A percentile compares a stretch with the other conserved stretches of the same genome.
Evolutionary conservation across 2,888 invertebrate genomes (phyloP).

Genomic region (Barypeithes pellucidus): DNA sequence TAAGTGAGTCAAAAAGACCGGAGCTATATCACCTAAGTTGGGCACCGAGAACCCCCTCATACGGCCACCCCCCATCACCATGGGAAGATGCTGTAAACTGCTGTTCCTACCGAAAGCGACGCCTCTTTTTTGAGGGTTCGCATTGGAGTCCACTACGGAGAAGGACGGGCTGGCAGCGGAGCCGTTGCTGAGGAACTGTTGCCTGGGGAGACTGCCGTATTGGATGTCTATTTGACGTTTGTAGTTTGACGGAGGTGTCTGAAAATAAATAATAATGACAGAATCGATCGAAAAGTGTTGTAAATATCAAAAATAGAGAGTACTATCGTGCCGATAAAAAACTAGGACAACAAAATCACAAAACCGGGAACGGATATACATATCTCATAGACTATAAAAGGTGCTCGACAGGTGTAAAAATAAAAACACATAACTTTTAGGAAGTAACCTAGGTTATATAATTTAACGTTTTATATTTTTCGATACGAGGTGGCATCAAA

Average conservation of each 20-base stretch:
- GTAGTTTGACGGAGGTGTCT: slow-evolving; percentile 85
- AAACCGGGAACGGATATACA: no score
- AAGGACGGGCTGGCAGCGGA: slow-evolving; percentile 42
- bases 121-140: slow-evolving; percentile 75
- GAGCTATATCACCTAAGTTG: slow-evolving; percentile 83
- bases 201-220: slow-evolving; percentile 87
- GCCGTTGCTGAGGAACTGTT: slow-evolving; percentile 73
- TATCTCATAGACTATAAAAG: no score
- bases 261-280: slow-evolving; percentile 32
- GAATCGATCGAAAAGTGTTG: neutral
- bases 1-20: slow-evolving; percentile 29
- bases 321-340: no score
- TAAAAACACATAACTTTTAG: no score
- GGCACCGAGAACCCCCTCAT: slow-evolving; percentile 90
- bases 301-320: slow-evolving; percentile 32
- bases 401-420: no score
- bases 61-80: slow-evolving; percentile 69
- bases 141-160: slow-evolving; percentile 67
- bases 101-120: slow-evolving; percentile 82
- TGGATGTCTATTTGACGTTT: slow-evolving; percentile 84
- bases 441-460: no score
- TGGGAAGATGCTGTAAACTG: slow-evolving; percentile 51
- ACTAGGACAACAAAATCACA: no score
- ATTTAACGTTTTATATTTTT: no score
- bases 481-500: no score